Evolutionary conservation across 2,797 vertebrate species (phyloP), one percentile per base, ranked within the genome.

Genomic region (Clarias platycephalus): DNA sequence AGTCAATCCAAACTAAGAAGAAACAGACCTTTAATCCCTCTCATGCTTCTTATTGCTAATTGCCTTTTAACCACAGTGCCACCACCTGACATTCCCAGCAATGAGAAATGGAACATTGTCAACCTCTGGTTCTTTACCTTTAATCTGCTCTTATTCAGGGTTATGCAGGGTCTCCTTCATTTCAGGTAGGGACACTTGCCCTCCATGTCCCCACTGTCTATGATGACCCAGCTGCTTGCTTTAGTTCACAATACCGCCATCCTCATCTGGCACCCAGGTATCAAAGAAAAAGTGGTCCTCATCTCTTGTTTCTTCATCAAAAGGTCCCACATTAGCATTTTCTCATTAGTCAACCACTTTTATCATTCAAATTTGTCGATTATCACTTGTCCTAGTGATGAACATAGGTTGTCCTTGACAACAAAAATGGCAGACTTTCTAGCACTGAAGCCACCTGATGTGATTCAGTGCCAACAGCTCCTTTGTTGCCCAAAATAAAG

Each of bases 291-390:
- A 89, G 86, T 86, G 87, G 88, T 91, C 85, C 84, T 8, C 15
- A 80, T 90, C 91, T 91, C 88, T 81, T 91, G 72, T 89, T 88
- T 88, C 88, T 90, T 92, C 89, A 91, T 93, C 90, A 91, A 92
- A 92, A 91, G 49, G 88, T 83, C 75, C 84, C 90, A 91, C 86
- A 92, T 95, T 93, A 92, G 92, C 93, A 94, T 94, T 91, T 95
- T 93, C 91, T 94, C 93, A 94, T 94, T 93, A 94, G 89, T 85
- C 86, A 60, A 1, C 1, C 88, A 94, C 92, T 93, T 94, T 94
- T 93, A 93, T 94, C 82, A 94, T 95, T 94, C 87, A 92, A 93
- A 94, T 94, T 87, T 16, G 76, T 62, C 87, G 87, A 87, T 91
- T 90, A 91, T 90, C 57, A 26, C 86, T 87, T 83, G 88, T 90